Evolutionary conservation across 2,888 invertebrate genomes (phyloP).

Genomic region (Apamea sordens): DNA sequence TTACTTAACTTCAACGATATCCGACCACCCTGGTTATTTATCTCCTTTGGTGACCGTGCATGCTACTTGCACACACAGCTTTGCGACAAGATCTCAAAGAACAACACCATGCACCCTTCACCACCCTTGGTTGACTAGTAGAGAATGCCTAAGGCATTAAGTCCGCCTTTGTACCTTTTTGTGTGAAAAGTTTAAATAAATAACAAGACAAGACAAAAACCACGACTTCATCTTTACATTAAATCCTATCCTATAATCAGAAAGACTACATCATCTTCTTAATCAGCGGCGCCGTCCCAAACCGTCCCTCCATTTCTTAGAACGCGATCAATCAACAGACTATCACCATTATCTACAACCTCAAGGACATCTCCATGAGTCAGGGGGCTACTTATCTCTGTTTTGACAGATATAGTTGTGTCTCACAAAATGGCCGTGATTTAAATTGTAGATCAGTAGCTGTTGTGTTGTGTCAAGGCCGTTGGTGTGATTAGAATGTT

Average conservation of each 20-base stretch:
- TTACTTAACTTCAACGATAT: too few species aligned
- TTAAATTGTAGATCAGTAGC: conserved; percentile 20
- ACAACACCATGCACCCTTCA: too few species aligned
- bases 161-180: too few species aligned
- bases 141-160: too few species aligned
- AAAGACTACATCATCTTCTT: neutral
- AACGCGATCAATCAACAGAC: conserved; percentile 51
- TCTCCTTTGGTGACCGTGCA: neutral
- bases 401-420: conserved; percentile 38
- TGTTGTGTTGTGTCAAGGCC: conserved; percentile 17
- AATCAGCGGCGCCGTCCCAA: neutral
- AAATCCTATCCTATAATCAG: conserved; percentile 18
- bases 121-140: too few species aligned
- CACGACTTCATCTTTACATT: neutral
- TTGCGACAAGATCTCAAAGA: conserved; percentile 10
- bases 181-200: too few species aligned
- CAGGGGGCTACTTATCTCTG: conserved; percentile 34
- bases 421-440: conserved; percentile 39
- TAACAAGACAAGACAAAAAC: conserved; percentile 21
- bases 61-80: neutral
- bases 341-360: conserved; percentile 29
- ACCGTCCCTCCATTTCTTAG: conserved; percentile 9
- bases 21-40: too few species aligned
- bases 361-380: conserved; percentile 47
- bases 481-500: conserved; percentile 25